Conservation (phyloP, 2,113 vertebrate species). For the Gymnogyps californianus region DNA sequence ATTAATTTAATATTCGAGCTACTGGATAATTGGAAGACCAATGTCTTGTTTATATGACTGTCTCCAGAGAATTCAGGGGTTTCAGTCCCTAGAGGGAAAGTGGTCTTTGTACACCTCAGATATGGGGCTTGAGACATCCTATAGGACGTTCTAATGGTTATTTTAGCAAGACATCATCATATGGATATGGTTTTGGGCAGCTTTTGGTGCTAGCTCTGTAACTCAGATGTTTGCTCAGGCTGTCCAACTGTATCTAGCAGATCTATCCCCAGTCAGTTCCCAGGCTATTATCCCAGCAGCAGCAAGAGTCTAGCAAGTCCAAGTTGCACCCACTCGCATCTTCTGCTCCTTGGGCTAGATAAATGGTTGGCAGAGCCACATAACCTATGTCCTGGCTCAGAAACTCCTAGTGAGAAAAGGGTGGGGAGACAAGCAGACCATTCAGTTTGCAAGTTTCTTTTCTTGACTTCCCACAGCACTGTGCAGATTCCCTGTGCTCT, state of each 20-base stretch:
- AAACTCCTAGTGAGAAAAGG: not conserved
- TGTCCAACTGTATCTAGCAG: not conserved
- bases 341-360: not conserved
- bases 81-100: not conserved
- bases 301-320: not conserved
- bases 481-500: not conserved
- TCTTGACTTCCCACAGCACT: not conserved
- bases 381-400: not conserved
- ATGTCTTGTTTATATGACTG: not conserved
- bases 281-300: not conserved
- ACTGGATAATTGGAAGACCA: not conserved
- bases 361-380: not conserved
- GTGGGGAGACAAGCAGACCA: not conserved
- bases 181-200: not conserved
- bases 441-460: not conserved
- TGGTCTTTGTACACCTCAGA: not conserved
- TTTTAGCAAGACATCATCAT: not conserved
- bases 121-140: not conserved
- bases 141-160: not conserved
- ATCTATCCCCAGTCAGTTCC: not conserved
- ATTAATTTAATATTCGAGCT: not conserved
- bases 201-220: not conserved
- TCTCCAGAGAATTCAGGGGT: not conserved
- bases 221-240: not conserved
- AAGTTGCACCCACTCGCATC: not conserved